Base-by-base conservation (phyloP, 1,140 invertebrate species). In the Procambarus virginalis region DNA sequence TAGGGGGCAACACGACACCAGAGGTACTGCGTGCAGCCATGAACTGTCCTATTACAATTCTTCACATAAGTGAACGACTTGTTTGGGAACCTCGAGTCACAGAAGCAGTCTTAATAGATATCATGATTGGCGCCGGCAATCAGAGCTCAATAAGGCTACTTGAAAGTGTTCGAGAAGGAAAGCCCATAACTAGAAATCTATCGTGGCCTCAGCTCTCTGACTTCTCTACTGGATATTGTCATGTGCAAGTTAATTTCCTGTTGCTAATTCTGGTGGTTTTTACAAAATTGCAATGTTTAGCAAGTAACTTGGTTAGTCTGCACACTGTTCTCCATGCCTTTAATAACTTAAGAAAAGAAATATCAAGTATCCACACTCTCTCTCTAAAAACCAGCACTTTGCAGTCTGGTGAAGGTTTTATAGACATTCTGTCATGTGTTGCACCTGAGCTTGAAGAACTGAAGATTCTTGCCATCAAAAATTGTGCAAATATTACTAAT, bases 21-120 rank as follows among this genome's bases (percentile, higher is more conserved):
- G 60, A 64, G 12, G 60, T 64, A 17, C 17, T 64, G 60, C 17
- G 12, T 64, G 60, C 60, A 64, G 60, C 60, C 4, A 64, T 4
- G 60, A 20, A 14, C 60, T 64, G 60, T 64, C 60, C 60, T 64
- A 14, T 64, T 20, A 64, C 60, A 14, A 17, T 64, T 64, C 60
- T 64, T 20, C 60, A 64, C 60, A 64, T 64, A 64, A 64, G 60
- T 64, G 60, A 64, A 64, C 60, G 60, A 64, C 60, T 64, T 64
- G 60, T 17, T 64, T 64, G 60, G 60, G 12, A 64, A 17, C 60
- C 60, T 64, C 12, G 60, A 64, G 20, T 64, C 17, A 20, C 20
- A 20, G 60, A 64, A 64, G 60, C 12, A 17, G 60, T 17, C 20
- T 20, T 64, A 64, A 64, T 64, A 17, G 60, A 64, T 64, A 64